Evolutionary conservation across 2,797 vertebrate species (phyloP).

Genomic region (Muraenolepis orangiensis): DNA sequence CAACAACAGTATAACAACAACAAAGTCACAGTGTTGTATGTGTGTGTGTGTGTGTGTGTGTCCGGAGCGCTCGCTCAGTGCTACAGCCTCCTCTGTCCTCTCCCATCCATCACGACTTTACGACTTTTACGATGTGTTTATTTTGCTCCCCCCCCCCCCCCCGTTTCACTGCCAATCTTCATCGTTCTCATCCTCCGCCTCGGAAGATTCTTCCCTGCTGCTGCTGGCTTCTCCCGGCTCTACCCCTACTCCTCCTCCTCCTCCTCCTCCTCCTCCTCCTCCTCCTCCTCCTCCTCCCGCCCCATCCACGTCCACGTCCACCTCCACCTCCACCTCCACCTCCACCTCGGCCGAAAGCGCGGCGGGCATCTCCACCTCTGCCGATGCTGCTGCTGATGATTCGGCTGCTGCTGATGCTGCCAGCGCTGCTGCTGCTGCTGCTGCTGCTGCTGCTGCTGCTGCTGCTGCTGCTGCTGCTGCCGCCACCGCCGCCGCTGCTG

Average conservation of each 20-base stretch:
- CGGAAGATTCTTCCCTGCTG: constrained; percentile 71
- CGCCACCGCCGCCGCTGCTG: not conserved
- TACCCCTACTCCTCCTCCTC: constrained; percentile 36
- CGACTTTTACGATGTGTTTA: no score
- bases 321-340: not conserved
- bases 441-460: not conserved
- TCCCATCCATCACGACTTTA: no score
- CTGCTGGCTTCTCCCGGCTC: constrained; percentile 69
- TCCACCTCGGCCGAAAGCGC: constrained; percentile 69
- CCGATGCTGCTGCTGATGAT: not conserved
- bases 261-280: not conserved
- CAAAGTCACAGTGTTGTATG: not conserved
- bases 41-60: no score
- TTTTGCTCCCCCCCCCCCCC: not conserved
- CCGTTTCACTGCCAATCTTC: constrained; percentile 75
- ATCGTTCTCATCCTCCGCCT: constrained; percentile 69
- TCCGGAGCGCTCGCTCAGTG: no score
- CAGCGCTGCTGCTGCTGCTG: not conserved
- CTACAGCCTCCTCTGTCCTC: no score
- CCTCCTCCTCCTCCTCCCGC: constrained; percentile 60
- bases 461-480: no score
- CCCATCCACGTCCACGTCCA: constrained; percentile 23
- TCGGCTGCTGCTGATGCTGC: no score
- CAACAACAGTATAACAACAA: not conserved
- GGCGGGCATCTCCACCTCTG: accelerated